Conservation (phyloP, 2,888 invertebrate species). For the Aphodius granarius region DNA sequence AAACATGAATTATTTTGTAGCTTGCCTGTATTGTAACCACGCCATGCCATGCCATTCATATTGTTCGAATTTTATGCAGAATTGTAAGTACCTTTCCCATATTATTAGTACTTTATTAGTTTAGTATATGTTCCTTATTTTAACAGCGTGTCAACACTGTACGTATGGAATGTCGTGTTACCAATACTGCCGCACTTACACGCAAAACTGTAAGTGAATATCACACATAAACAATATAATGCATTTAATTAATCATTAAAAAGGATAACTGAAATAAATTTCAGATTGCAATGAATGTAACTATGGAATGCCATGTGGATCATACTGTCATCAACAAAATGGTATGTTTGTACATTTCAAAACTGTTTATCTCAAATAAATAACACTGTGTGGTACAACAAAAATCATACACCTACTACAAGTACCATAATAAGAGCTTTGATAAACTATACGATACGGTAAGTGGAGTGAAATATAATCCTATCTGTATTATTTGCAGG, state of each 20-base stretch:
- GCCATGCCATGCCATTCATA: neutral
- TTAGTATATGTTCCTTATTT: too few relatives aligned
- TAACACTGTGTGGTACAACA: too few relatives aligned
- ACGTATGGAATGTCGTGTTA: neutral
- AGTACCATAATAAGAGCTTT: too few relatives aligned
- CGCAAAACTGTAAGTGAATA: neutral
- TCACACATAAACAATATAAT: too few relatives aligned
- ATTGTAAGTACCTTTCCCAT: neutral
- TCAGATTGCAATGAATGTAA: neutral
- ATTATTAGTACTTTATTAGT: neutral
- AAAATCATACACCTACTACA: too few relatives aligned
- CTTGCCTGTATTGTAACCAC: constrained; percentile 1
- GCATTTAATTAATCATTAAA: too few relatives aligned
- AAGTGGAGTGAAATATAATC: neutral
- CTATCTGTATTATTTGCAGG: neutral
- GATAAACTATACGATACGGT: too few relatives aligned
- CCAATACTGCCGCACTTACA: neutral
- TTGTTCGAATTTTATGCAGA: neutral
- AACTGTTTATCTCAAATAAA: too few relatives aligned
- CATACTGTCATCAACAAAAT: neutral
- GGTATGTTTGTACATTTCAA: neutral
- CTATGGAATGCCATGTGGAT: neutral
- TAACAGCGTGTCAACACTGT: constrained; percentile 4
- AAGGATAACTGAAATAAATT: too few relatives aligned
- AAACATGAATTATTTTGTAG: neutral